Conservation (phyloP, 2,888 invertebrate species). For the Labia minor region DNA sequence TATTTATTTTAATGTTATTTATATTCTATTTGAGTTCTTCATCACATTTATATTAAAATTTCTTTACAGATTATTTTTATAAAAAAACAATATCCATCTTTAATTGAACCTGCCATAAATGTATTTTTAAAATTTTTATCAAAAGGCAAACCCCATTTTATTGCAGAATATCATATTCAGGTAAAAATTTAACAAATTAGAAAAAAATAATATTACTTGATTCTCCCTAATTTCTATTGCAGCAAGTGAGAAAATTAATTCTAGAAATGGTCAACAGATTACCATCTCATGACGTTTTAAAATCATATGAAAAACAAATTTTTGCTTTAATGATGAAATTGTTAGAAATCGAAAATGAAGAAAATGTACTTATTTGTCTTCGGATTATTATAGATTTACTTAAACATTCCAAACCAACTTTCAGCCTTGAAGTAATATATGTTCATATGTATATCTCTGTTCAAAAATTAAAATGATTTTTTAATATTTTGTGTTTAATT, state of each 20-base stretch:
- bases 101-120: constrained; percentile 80
- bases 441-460: no score
- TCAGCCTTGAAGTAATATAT: constrained; percentile 40
- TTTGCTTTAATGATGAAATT: constrained; percentile 44
- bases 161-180: constrained; percentile 90
- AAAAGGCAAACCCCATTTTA: constrained; percentile 91
- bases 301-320: constrained; percentile 40
- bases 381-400: constrained; percentile 48
- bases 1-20: background rate
- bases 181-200: constrained; percentile 18
- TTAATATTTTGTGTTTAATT: constrained; percentile 26
- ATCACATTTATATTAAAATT: background rate
- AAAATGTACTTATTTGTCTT: constrained; percentile 46
- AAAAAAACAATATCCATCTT: constrained; percentile 75
- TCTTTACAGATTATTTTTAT: constrained; percentile 64
- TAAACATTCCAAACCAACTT: constrained; percentile 44
- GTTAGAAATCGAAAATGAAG: constrained; percentile 48
- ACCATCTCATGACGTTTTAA: constrained; percentile 42
- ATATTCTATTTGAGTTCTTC: background rate
- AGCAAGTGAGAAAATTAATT: constrained; percentile 37
- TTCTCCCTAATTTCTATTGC: constrained; percentile 8
- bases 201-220: no score
- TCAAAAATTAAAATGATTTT: background rate
- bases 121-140: constrained; percentile 84
- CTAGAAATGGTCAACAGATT: constrained; percentile 46